Conservation (phyloP, 2,888 invertebrate genomes). For the Muscina levida region DNA sequence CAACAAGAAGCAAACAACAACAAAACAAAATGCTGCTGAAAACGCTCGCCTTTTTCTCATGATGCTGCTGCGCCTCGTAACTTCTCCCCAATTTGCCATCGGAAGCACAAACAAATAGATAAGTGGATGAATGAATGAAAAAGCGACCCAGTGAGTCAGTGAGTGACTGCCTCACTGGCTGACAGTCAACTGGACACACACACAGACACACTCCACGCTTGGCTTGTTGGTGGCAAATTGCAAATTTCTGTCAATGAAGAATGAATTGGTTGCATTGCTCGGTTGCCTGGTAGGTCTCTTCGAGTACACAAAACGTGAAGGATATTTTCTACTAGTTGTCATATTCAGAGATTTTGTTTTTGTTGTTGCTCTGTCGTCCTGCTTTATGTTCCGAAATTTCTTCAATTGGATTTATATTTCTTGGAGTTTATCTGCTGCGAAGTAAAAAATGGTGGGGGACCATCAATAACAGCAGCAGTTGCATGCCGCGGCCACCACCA, state of each 20-base stretch:
- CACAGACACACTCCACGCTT: too few species aligned
- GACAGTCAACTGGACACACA: constrained; percentile 46
- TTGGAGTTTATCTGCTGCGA: not conserved
- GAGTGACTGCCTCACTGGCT: constrained; percentile 21
- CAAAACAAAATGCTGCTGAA: not conserved
- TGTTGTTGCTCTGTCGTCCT: constrained; percentile 24
- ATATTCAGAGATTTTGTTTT: too few species aligned
- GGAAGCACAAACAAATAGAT: not conserved
- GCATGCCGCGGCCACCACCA: not conserved
- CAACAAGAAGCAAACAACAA: constrained; percentile 1
- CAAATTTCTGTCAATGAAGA: constrained; percentile 43
- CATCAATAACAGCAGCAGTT: constrained; percentile 28
- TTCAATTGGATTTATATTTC: constrained; percentile 33
- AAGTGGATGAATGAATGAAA: not conserved
- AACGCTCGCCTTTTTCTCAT: constrained; percentile 34
- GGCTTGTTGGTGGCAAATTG: constrained; percentile 16
- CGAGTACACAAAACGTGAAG: not conserved
- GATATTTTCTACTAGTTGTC: not conserved
- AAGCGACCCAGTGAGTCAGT: not conserved
- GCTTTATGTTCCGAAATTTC: constrained; percentile 59
- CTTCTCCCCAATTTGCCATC: not conserved
- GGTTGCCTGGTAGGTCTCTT: not conserved
- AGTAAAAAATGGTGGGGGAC: not conserved
- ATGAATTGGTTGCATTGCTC: constrained; percentile 2
- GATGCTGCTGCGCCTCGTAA: too few species aligned